phyloP scores from a whole-genome alignment of 2,888 invertebrate species.

The Bibio marci region DNA sequence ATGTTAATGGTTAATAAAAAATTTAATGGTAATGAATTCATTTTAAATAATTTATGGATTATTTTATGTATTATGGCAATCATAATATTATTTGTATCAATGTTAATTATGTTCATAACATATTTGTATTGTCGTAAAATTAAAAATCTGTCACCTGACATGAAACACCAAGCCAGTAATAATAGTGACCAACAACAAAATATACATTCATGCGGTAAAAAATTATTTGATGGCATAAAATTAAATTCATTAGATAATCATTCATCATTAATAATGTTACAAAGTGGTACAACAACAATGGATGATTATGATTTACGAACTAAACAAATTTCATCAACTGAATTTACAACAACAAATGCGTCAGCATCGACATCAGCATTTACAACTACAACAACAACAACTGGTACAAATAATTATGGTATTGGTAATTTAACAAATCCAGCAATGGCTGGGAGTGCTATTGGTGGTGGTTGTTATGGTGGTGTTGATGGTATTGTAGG shows the following conservation, averaged over 20 bases:
- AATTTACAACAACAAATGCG: not conserved
- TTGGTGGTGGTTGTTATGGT: too few relatives aligned
- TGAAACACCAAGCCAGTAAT: not conserved
- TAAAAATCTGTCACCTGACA: slow-evolving; percentile 5
- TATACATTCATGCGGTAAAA: not conserved
- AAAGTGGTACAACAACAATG: not conserved
- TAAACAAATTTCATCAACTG: not conserved
- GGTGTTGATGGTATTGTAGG: too few relatives aligned
- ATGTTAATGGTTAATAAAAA: slow-evolving; percentile 31
- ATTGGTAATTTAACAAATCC: too few relatives aligned
- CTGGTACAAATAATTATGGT: not conserved
- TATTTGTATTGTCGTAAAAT: slow-evolving; percentile 27
- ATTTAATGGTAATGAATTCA: not conserved
- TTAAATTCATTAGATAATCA: slow-evolving; percentile 6
- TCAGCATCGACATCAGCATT: not conserved
- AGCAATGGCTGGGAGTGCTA: too few relatives aligned
- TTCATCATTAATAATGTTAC: not conserved
- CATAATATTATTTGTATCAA: slow-evolving; percentile 2
- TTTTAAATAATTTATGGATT: slow-evolving; percentile 4
- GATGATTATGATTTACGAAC: too few relatives aligned
- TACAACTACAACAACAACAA: not conserved
- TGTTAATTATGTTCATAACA: slow-evolving; percentile 15
- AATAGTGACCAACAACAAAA: too few relatives aligned
- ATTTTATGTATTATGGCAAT: slow-evolving; percentile 4
- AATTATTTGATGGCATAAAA: slow-evolving; percentile 5